A percentile compares a stretch with the other conserved stretches of the same genome.
Conservation (phyloP, 2,113 vertebrate genomes). For the Ceratotherium simum region DNA sequence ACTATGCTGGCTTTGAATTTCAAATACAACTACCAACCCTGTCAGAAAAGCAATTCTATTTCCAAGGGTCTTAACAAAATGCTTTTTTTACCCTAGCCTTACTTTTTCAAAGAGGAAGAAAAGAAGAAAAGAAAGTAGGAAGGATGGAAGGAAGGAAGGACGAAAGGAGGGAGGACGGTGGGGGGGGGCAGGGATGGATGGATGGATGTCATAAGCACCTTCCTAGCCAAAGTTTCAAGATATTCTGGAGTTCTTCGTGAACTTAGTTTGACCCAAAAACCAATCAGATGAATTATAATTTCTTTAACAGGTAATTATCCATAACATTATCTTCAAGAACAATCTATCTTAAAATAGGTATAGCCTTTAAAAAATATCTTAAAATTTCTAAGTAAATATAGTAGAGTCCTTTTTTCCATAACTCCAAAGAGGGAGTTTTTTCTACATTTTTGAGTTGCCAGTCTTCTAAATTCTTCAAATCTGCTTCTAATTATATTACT, state of each 20-base stretch:
- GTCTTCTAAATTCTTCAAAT: constrained; percentile 24
- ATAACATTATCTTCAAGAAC: constrained; percentile 25
- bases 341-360: constrained; percentile 16
- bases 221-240: not conserved
- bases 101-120: not conserved
- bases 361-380: not conserved
- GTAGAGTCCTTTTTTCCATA: not conserved
- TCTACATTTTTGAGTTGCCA: not conserved
- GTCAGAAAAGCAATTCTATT: constrained; percentile 9
- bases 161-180: not conserved
- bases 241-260: not conserved
- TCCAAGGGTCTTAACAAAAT: constrained; percentile 28
- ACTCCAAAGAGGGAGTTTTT: not conserved
- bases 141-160: not conserved
- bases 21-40: constrained; percentile 35
- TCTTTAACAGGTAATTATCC: constrained; percentile 37
- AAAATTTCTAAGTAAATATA: not conserved
- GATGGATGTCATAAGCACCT: not conserved
- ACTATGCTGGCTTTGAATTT: not conserved
- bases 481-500: not conserved
- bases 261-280: constrained; percentile 21
- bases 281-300: not conserved
- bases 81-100: not conserved
- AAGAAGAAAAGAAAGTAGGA: not conserved
- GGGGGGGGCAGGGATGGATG: not conserved